Evolutionary conservation across 2,888 invertebrate genomes (phyloP), one percentile per base, ranked within the genome.

Genomic region (Halictus quadricinctus): DNA sequence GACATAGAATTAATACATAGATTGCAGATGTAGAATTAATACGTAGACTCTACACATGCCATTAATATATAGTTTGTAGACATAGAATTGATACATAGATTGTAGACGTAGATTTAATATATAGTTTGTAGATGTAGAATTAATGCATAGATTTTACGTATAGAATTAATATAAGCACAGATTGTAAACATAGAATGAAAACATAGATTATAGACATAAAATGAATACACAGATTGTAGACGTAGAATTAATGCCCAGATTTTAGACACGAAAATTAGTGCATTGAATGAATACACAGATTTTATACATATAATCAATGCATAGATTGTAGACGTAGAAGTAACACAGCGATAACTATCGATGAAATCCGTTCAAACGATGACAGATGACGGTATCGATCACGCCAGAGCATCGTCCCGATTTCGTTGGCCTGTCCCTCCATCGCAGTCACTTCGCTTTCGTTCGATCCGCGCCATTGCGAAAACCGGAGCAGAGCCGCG

Each of bases 351-450:
- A 36, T 0, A 36, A 36, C 36, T 36, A 54, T 54, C 54, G 54
- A 78, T 72, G 75, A 80, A 83, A 83, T 80, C 83, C 50, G 46
- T 77, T 58, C 75, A 83, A 83, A 80, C 80, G 69, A 87, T 87
- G 78, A 76, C 72, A 69, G 76, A 80, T 76, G 46, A 25, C 58
- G 80, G 64, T 76, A 74, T 78, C 46, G 10, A 46, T 58, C 58
- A 10, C 72, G 73, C 79, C 80, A 83, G 80, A 80, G 72, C 69
- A 74, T 48, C 70, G 87, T 87, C 78, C 87, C 46, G 87, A 83
- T 76, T 86, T 81, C 75, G 58, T 64, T 43, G 12, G n/a, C 4
- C 58, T 58, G n/a, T 4, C 58, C 58, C n/a, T n/a, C n/a, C n/a
- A 58, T 58, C 58, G 10, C 1, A 12, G 58, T 58, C n/a, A 4